Percentiles rank a stretch among this genome's conserved stretches.
Evolutionary conservation across 2,888 invertebrate genomes (phyloP).

Genomic region (Steinernema hermaphroditum): DNA sequence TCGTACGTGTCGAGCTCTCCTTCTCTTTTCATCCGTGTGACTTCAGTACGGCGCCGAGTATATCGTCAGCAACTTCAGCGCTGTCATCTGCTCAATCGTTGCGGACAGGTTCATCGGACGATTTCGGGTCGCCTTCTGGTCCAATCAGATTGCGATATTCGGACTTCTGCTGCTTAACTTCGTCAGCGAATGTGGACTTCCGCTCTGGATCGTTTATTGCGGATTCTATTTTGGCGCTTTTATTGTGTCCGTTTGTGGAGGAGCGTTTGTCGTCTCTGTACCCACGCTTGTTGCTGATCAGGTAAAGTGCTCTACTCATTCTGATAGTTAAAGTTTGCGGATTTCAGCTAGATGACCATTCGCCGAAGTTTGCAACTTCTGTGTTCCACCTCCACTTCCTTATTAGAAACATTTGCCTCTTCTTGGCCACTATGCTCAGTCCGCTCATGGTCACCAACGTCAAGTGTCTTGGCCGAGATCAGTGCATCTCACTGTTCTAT

Average conservation of each 20-base stretch:
- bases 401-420: background rate
- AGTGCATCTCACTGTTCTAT: background rate
- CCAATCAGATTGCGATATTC: background rate
- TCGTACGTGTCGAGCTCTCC: background rate
- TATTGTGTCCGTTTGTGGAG: background rate
- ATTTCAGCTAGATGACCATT: background rate
- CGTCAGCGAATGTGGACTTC: background rate
- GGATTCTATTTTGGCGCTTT: background rate
- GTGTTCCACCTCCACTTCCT: background rate
- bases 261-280: background rate
- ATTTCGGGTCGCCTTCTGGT: background rate
- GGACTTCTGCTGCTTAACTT: background rate
- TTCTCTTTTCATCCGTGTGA: background rate
- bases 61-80: background rate
- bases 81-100: background rate
- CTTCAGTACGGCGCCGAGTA: background rate
- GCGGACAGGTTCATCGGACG: background rate
- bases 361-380: background rate
- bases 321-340: background rate
- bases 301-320: background rate
- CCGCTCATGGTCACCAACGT: background rate
- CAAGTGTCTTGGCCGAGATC: background rate
- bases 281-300: background rate
- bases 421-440: background rate
- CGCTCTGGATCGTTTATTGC: background rate